Conservation (phyloP, 1,140 invertebrate species). For the Drosophila tani region DNA sequence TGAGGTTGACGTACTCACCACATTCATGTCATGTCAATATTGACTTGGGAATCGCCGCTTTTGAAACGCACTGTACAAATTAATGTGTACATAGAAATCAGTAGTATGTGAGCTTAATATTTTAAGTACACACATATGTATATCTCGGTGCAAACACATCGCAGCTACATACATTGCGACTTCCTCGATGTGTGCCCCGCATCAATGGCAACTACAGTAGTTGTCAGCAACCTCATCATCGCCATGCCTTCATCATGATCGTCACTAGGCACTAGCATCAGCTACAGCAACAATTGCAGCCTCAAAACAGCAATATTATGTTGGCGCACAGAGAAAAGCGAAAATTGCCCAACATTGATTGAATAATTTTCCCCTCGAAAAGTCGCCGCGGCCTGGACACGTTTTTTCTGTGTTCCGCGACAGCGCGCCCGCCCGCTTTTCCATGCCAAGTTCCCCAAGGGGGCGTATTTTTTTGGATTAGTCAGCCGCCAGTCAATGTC, state of each 20-base stretch:
- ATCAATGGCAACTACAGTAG: slow-evolving; percentile 62
- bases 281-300: slow-evolving; percentile 57
- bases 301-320: slow-evolving; percentile 62
- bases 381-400: slow-evolving; percentile 29
- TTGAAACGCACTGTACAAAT: slow-evolving; percentile 25
- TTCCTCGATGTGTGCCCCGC: slow-evolving; percentile 50
- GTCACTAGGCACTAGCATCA: not conserved
- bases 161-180: slow-evolving; percentile 31
- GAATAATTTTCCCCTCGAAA: slow-evolving; percentile 70
- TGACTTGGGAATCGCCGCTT: slow-evolving; percentile 2
- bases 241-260: slow-evolving; percentile 26
- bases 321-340: slow-evolving; percentile 48
- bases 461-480: slow-evolving; percentile 20
- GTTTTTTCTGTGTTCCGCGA: slow-evolving; percentile 31
- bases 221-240: slow-evolving; percentile 47
- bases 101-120: slow-evolving; percentile 35
- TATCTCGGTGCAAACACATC: slow-evolving; percentile 9
- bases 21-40: slow-evolving; percentile 4
- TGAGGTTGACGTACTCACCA: not conserved
- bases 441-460: slow-evolving; percentile 20
- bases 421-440: slow-evolving; percentile 19
- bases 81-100: slow-evolving; percentile 25
- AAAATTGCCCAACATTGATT: slow-evolving; percentile 80
- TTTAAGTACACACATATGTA: slow-evolving; percentile 19
- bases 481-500: slow-evolving; percentile 32